These are phyloP conservation scores for Lasioglossum figueresi DNA, from an alignment of 2,888 invertebrate genomes.

Conservation along the genomic window DNA sequence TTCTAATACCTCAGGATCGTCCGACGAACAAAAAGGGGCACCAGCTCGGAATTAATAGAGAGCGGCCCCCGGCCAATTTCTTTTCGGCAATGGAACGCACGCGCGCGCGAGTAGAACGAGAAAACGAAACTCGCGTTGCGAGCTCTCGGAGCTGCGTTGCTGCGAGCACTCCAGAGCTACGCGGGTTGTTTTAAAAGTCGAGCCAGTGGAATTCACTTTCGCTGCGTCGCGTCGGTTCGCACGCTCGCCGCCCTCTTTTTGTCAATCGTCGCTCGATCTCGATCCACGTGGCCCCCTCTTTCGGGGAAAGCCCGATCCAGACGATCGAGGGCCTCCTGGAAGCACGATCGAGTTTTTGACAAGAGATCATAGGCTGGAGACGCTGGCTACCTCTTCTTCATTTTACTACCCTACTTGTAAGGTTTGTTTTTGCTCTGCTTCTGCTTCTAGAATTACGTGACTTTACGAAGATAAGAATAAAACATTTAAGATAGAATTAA, in stretches of 20 bases:
- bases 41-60: conserved; percentile 11
- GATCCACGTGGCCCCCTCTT: conserved; percentile 29
- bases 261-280: conserved; percentile 70
- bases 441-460: not conserved
- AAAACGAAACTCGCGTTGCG: conserved; percentile 7
- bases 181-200: conserved; percentile 68
- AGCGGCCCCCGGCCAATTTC: conserved; percentile 26
- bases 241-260: conserved; percentile 74
- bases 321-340: not conserved
- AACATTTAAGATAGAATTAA: not conserved
- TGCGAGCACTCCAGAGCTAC: not conserved
- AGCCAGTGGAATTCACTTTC: conserved; percentile 73
- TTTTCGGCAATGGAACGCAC: conserved; percentile 51
- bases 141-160: conserved; percentile 6
- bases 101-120: conserved; percentile 39
- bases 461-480: not conserved
- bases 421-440: not conserved
- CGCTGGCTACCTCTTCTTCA: not conserved
- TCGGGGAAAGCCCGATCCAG: conserved; percentile 12
- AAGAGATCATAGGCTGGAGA: not conserved
- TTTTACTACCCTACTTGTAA: not conserved
- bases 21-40: not conserved
- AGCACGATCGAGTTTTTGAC: not conserved
- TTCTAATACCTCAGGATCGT: conserved; percentile 48
- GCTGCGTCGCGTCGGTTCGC: conserved; percentile 68